Evolutionary conservation across 2,888 invertebrate genomes (phyloP).

Genomic region (Troilus luridus): DNA sequence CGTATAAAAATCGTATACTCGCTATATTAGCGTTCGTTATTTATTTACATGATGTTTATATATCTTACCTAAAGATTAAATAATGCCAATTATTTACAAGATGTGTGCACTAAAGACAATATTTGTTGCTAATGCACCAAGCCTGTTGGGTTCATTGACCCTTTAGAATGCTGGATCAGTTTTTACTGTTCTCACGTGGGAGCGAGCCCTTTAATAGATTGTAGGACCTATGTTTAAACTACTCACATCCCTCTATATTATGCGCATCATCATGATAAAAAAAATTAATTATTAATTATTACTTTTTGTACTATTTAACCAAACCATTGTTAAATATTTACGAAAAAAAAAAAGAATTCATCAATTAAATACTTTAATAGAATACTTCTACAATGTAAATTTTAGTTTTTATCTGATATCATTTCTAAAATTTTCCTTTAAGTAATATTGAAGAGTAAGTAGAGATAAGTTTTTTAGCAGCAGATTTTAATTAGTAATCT

Average conservation of each 20-base stretch:
- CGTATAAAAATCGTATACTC: background rate
- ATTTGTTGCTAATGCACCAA: background rate
- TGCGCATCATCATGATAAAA: background rate
- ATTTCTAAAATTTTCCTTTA: background rate
- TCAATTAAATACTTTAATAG: too few species aligned
- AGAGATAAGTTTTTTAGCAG: background rate
- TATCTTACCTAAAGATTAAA: background rate
- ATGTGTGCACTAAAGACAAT: background rate
- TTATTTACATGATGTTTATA: background rate
- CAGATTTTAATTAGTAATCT: background rate
- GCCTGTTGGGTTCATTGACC: background rate
- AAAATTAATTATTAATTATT: too few species aligned
- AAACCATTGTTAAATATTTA: background rate
- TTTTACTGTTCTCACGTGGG: conserved; percentile 22
- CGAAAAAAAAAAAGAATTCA: background rate
- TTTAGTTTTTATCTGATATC: too few species aligned
- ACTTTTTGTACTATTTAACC: background rate
- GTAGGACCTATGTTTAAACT: background rate
- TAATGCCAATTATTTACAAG: background rate
- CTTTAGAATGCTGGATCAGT: background rate
- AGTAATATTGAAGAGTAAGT: background rate
- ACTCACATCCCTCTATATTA: background rate
- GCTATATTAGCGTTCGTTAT: background rate
- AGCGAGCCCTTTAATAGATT: conserved; percentile 1
- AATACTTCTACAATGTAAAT: too few species aligned